Evolutionary conservation across 2,797 vertebrate genomes (phyloP).

Genomic region (Microcaecilia unicolor): DNA sequence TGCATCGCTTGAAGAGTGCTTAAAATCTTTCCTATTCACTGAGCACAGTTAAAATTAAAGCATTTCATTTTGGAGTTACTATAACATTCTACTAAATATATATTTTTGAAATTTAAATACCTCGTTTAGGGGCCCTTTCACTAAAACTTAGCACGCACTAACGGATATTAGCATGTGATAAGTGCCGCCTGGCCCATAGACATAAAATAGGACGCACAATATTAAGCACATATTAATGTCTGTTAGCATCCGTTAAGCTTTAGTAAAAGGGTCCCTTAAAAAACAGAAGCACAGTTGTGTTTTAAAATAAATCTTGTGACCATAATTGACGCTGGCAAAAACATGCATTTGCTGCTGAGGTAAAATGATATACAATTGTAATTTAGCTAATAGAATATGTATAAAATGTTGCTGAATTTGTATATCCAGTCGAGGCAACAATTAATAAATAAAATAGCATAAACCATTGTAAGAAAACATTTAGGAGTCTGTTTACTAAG

Average conservation of each 20-base stretch:
- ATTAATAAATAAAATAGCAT: conserved; percentile 23
- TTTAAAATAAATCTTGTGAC: conserved; percentile 33
- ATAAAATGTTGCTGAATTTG: conserved; percentile 25
- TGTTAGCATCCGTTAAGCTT: no score
- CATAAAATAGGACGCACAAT: no score
- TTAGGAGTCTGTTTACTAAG: no score
- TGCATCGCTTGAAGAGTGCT: conserved; percentile 40
- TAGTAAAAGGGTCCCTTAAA: no score
- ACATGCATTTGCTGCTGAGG: conserved; percentile 25
- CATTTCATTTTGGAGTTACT: conserved; percentile 8
- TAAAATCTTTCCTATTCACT: conserved; percentile 40
- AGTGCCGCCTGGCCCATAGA: no score
- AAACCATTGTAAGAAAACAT: conserved; percentile 24
- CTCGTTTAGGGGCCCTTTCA: no score
- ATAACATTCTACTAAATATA: conserved; percentile 28
- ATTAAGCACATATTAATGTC: no score
- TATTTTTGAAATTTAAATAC: conserved; percentile 50
- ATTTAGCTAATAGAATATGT: conserved; percentile 28
- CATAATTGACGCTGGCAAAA: conserved; percentile 21
- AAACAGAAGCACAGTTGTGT: conserved; percentile 53
- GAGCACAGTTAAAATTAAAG: conserved; percentile 44
- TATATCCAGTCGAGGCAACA: conserved; percentile 27
- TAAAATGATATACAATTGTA: conserved; percentile 20
- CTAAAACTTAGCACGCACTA: no score
- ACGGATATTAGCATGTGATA: no score